Evolutionary conservation across 2,888 invertebrate genomes (phyloP).

Genomic region (Aelia acuminata): DNA sequence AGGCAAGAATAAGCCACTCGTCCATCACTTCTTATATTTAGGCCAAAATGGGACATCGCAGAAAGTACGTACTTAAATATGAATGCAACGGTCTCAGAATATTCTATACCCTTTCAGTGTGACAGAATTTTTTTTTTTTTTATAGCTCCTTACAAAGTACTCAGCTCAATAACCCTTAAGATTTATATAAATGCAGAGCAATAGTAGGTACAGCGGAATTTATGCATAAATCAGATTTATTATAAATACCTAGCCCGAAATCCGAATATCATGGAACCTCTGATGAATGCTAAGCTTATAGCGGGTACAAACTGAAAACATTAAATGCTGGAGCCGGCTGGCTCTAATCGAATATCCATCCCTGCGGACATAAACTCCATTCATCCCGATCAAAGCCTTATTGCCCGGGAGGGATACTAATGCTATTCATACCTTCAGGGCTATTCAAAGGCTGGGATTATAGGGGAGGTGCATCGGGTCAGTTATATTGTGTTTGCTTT

Average conservation of each 20-base stretch:
- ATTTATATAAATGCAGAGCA: too few relatives aligned
- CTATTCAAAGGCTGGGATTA: not conserved
- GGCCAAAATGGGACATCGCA: too few relatives aligned
- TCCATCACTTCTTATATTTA: too few relatives aligned
- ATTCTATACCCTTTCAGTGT: too few relatives aligned
- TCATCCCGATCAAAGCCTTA: constrained; percentile 1
- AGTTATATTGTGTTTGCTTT: not conserved
- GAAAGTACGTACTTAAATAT: too few relatives aligned
- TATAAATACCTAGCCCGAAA: not conserved
- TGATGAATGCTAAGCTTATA: not conserved
- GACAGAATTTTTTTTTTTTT: too few relatives aligned
- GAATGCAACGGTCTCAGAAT: too few relatives aligned
- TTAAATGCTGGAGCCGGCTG: not conserved
- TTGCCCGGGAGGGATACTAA: not conserved
- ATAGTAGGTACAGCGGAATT: too few relatives aligned
- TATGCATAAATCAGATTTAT: too few relatives aligned
- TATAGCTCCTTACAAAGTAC: too few relatives aligned
- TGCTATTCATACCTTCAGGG: not conserved
- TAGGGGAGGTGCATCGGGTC: not conserved
- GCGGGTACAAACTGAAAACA: not conserved
- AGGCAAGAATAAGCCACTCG: too few relatives aligned
- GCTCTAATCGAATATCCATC: constrained; percentile 22
- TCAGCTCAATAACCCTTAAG: too few relatives aligned
- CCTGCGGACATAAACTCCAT: not conserved
- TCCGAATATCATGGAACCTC: constrained; percentile 3